Base-by-base conservation (phyloP, 2,888 invertebrate species). In the Nipponacmea schrenckii region DNA sequence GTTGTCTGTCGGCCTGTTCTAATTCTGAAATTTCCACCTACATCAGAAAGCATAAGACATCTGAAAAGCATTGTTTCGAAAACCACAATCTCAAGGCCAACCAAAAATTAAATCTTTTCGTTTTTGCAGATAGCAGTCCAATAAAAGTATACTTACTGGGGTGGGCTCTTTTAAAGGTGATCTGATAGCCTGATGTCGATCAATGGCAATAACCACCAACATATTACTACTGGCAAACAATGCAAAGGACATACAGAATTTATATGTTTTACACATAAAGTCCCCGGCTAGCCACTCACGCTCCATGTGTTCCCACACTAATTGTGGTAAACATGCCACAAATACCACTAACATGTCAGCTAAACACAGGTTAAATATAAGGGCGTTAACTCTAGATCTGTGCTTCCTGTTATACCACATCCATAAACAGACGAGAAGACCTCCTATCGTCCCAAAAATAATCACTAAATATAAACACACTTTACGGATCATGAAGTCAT, bases 111-210 rank as follows among this genome's bases (percentile, higher is more conserved):
- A n/a, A n/a, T n/a, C n/a, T n/a, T n/a, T n/a, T n/a, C n/a, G n/a
- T n/a, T n/a, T n/a, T n/a, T n/a, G 31, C 31, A 31, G 2, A 31
- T 3, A 31, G 5, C 5, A 31, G 31, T 31, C 31, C 3, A 3
- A 31, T 3, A 31, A 31, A 3, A 31, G 2, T 31, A 3, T 67
- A 80, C 85, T 79, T 80, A 88, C 88, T 76, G 84, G 75, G 12
- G 83, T 77, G 1, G 86, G 83, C 67, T 83, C 81, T 67, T 83
- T 80, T 12, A 89, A 82, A 0, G 89, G 89, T n/a, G 85, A 75
- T 24, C 86, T 73, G 39, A 89, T 88, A 46, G 89, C 89, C 74
- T 85, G 86, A 72, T 88, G 87, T 17, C 89, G 79, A 78, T 89
- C 89, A 12, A 88, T 72, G 31, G 88, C 88, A 45, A 89, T 86